Evolutionary conservation across 2,797 vertebrate genomes (phyloP), one percentile per base, ranked within the genome.

Genomic region (Bradypus variegatus): DNA sequence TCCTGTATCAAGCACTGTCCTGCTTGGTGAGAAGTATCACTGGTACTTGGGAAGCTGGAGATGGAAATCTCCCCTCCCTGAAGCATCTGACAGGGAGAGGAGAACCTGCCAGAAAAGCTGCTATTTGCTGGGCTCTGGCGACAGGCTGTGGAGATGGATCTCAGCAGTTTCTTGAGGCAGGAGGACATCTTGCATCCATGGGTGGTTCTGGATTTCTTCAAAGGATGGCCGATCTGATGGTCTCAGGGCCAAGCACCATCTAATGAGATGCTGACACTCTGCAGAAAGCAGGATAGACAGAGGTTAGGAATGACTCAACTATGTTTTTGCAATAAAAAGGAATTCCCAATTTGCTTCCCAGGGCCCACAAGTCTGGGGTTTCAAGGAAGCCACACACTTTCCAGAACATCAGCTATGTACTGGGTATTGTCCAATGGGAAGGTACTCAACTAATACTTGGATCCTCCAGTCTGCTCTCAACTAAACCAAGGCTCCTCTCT

Each of bases 181-280:
- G 8, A 98, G 94, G 1, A 97, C 95, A 87, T 94, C 97, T 96
- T 99, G 98, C 98, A 99, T 98, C 99, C 99, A 99, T 0, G 98
- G 94, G 96, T 99, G 98, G 93, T 98, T 98, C 96, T 98, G 96
- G 89, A 99, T 98, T 93, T 99, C 99, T 96, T 99, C 98, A 3
- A 99, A 98, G 6, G 98, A 98, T 0, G 99, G 99, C 3, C 99
- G 97, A 90, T 99, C 99, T 0, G 98, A 98, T 1, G 99, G 98
- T 88, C 98, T 97, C 96, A 98, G 96, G 62, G 98, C 98, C 93
- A 99, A 97, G 69, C 98, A 99, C 98, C 98, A 98, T 91, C 98
- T 98, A 93, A 98, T 98, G 87, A 99, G 98, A 94, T 98, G 97
- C 93, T 99, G 98, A 95, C 98, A 98, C 88, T 98, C 98, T 98